These are phyloP conservation scores for Arremon aurantiirostris DNA, from an alignment of 2,797 vertebrate genomes.

Conservation along the genomic window DNA sequence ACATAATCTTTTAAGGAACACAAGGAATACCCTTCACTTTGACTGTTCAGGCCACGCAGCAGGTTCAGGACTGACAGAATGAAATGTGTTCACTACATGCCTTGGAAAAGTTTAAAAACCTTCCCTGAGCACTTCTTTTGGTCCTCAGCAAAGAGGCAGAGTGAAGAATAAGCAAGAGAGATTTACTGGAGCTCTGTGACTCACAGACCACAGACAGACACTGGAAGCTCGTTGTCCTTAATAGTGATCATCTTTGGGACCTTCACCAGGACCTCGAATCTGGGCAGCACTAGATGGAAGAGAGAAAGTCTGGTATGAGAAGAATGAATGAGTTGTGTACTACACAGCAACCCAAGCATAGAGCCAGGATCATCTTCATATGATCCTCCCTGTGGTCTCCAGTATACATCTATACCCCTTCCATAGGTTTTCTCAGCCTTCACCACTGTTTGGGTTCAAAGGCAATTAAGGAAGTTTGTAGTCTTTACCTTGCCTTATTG, in stretches of 20 bases:
- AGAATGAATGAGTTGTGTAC: not conserved
- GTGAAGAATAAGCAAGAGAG: not conserved
- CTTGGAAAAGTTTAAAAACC: not conserved
- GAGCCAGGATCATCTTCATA: not conserved
- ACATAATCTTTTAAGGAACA: not conserved
- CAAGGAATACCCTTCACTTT: not conserved
- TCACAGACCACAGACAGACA: conserved; percentile 65
- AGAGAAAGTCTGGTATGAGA: not conserved
- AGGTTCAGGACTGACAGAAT: not conserved
- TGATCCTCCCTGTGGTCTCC: not conserved
- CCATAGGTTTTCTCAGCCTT: not conserved
- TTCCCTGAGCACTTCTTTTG: not conserved
- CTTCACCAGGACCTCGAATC: conserved; percentile 61
- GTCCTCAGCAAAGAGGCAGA: not conserved
- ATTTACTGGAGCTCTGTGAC: conserved; percentile 12
- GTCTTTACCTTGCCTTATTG: not conserved
- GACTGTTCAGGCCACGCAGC: not conserved
- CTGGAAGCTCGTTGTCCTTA: conserved; percentile 42
- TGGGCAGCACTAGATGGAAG: conserved; percentile 54
- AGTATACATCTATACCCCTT: not conserved
- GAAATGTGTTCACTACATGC: not conserved
- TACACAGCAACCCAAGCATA: not conserved
- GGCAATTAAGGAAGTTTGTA: not conserved
- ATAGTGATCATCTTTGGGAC: conserved; percentile 58
- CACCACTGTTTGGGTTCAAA: not conserved